These are phyloP conservation scores for Phaenicophaeus curvirostris DNA, from an alignment of 2,797 vertebrate species.

Conservation along the genomic window DNA sequence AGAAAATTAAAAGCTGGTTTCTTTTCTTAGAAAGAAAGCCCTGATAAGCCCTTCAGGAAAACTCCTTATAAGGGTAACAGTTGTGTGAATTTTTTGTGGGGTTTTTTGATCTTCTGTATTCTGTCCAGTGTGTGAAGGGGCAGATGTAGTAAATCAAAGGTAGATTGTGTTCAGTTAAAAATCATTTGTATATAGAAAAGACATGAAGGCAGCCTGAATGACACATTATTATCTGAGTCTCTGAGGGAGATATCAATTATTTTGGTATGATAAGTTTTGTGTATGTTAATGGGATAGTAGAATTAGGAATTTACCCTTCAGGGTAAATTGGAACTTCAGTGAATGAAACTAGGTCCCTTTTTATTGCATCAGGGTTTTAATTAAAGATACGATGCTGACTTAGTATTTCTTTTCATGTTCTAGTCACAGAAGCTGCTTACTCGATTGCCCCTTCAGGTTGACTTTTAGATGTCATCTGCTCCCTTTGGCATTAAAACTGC, in stretches of 20 bases:
- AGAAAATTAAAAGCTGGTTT: neutral
- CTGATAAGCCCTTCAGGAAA: neutral
- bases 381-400: neutral
- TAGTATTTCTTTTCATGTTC: neutral
- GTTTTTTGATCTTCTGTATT: neutral
- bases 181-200: neutral
- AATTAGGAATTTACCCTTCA: neutral
- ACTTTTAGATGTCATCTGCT: neutral
- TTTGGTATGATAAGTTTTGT: too few species aligned
- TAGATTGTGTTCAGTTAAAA: neutral
- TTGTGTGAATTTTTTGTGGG: neutral
- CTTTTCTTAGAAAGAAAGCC: neutral
- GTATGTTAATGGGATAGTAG: neutral
- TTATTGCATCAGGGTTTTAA: neutral
- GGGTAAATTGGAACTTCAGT: neutral
- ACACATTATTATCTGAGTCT: neutral
- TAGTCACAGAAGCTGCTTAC: neutral
- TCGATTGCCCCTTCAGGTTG: neutral
- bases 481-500: neutral
- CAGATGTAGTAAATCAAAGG: neutral
- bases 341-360: neutral
- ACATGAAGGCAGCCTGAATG: neutral
- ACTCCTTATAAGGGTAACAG: neutral
- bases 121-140: neutral
- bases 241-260: neutral